These are phyloP conservation scores for Muntiacus muntjak DNA, from an alignment of 2,113 vertebrate genomes.

Conservation along the genomic window DNA sequence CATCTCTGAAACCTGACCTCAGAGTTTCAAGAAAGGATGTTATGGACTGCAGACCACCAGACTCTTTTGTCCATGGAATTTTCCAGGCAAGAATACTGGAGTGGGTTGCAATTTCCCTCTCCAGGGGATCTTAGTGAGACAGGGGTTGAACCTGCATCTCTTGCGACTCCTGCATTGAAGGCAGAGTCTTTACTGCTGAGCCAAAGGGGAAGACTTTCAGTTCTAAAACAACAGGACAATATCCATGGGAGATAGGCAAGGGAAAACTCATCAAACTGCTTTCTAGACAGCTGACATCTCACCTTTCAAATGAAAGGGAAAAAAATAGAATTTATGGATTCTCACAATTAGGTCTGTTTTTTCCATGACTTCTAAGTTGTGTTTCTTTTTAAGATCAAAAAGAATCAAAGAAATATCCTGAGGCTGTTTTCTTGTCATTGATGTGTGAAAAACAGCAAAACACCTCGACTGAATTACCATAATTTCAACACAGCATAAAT, in stretches of 20 bases:
- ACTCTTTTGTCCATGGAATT: background rate
- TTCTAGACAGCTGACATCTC: background rate
- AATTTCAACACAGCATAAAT: background rate
- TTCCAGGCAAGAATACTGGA: background rate
- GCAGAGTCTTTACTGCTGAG: background rate
- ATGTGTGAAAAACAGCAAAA: background rate
- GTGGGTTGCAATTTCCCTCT: background rate
- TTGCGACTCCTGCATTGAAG: background rate
- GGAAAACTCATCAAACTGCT: background rate
- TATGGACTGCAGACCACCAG: background rate
- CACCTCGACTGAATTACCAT: background rate
- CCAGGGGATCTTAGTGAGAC: background rate
- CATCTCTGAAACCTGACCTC: background rate
- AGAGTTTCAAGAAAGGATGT: background rate
- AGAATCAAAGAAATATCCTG: conserved; percentile 7
- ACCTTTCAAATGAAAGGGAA: background rate
- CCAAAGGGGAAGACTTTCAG: background rate
- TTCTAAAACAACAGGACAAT: background rate
- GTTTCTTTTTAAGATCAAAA: conserved; percentile 23
- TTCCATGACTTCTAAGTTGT: background rate
- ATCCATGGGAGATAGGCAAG: background rate
- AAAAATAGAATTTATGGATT: background rate
- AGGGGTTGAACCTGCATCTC: background rate
- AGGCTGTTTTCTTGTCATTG: background rate
- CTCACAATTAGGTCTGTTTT: background rate